phyloP scores from a whole-genome alignment of 2,797 vertebrate genomes.

The Sebastes vulpes region DNA sequence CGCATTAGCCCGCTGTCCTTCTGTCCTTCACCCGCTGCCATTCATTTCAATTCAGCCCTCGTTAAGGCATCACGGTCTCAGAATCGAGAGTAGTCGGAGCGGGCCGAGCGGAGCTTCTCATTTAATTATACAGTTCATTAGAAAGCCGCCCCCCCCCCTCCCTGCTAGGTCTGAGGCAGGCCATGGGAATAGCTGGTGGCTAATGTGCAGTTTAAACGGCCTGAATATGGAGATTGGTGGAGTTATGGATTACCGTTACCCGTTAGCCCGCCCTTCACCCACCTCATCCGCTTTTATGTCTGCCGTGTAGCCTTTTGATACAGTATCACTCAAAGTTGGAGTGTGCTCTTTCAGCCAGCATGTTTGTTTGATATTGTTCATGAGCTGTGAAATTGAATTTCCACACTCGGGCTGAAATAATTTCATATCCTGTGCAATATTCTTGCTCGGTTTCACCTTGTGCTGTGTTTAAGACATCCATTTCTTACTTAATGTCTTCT shows the following conservation, averaged over 20 bases:
- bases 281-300: constrained; percentile 55
- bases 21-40: constrained; percentile 74
- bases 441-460: constrained; percentile 68
- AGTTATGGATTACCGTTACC: constrained; percentile 64
- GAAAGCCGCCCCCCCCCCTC: constrained; percentile 1
- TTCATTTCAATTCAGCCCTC: constrained; percentile 73
- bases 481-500: constrained; percentile 49
- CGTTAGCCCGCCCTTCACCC: constrained; percentile 78
- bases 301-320: constrained; percentile 61
- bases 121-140: constrained; percentile 83
- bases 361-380: constrained; percentile 83
- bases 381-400: constrained; percentile 83
- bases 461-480: constrained; percentile 69
- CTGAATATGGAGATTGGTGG: constrained; percentile 74
- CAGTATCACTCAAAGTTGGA: constrained; percentile 60
- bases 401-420: constrained; percentile 77
- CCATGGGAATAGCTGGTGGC: constrained; percentile 58
- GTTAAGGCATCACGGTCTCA: constrained; percentile 43
- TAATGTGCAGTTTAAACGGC: constrained; percentile 73
- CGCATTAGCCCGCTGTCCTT: constrained; percentile 51
- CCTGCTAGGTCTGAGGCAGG: constrained; percentile 20
- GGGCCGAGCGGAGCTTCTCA: constrained; percentile 60
- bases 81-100: constrained; percentile 30
- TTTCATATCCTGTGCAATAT: constrained; percentile 77
- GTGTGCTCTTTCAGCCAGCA: constrained; percentile 58